Percentiles rank a stretch among this genome's conserved stretches.
These are phyloP conservation scores for Campoletis sonorensis DNA, from an alignment of 1,140 invertebrate genomes.

Conservation along the genomic window DNA sequence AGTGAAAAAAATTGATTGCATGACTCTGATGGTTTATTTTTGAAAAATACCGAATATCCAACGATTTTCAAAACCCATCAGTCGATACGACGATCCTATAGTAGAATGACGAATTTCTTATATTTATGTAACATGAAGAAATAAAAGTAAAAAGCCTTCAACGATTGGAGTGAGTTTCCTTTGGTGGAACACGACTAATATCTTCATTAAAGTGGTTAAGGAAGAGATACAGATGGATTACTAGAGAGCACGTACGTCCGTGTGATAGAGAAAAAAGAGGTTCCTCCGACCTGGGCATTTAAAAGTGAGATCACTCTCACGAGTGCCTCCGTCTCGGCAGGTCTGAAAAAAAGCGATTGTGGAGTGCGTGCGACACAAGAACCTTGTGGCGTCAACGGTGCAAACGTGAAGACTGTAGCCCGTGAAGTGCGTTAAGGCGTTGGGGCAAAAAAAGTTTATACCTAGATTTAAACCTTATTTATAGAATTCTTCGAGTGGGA, in stretches of 20 bases:
- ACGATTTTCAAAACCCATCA: too few species aligned
- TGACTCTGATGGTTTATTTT: too few species aligned
- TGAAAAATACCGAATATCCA: too few species aligned
- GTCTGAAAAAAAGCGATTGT: slow-evolving; percentile 31
- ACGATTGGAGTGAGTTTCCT: neutral
- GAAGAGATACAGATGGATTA: neutral
- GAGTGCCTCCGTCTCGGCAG: neutral
- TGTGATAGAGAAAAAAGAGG: neutral
- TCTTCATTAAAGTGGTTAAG: neutral
- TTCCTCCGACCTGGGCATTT: neutral
- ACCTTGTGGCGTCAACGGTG: neutral
- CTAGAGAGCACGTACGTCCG: neutral
- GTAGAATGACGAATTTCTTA: too few species aligned
- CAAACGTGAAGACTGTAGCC: neutral
- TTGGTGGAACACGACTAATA: neutral
- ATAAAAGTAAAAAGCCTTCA: neutral
- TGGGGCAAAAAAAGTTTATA: neutral
- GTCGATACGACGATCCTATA: too few species aligned
- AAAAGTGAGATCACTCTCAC: slow-evolving; percentile 1
- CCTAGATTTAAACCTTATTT: neutral
- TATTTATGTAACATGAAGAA: neutral
- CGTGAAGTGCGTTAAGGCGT: neutral
- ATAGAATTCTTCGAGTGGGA: neutral
- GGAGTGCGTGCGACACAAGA: slow-evolving; percentile 8
- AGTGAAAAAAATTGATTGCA: too few species aligned